Percentiles rank a stretch among this genome's conserved stretches.
phyloP scores from a whole-genome alignment of 2,797 vertebrate genomes.

The Gymnocypris eckloni region DNA sequence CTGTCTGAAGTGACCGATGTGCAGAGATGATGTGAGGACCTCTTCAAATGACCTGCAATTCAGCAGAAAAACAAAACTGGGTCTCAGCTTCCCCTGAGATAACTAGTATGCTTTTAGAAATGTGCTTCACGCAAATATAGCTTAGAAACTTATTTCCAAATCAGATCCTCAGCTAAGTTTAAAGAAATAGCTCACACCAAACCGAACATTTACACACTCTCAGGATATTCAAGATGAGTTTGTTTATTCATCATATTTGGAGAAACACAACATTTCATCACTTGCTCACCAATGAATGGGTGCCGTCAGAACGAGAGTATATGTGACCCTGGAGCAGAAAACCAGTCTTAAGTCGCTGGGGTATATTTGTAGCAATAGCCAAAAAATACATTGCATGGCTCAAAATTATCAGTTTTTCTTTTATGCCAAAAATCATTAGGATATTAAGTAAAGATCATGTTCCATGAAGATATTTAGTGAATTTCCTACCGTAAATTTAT shows the following conservation, averaged over 20 bases:
- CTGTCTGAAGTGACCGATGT: not conserved
- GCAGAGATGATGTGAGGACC: not conserved
- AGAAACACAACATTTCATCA: not conserved
- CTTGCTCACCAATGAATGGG: not conserved
- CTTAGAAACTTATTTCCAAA: not conserved
- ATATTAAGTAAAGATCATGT: too few species aligned
- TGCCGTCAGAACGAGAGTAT: not conserved
- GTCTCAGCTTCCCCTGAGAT: not conserved
- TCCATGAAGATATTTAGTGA: too few species aligned
- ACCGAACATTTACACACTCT: not conserved
- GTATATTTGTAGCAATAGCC: too few species aligned
- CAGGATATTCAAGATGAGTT: not conserved
- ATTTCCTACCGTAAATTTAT: too few species aligned
- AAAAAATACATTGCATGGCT: too few species aligned
- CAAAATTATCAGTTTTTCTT: too few species aligned
- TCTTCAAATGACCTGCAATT: slow-evolving; percentile 35
- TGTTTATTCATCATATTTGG: not conserved
- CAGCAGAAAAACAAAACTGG: not conserved
- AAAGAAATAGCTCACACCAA: not conserved
- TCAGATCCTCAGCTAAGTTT: not conserved
- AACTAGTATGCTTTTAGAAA: not conserved
- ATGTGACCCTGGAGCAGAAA: too few species aligned
- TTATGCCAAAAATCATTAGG: too few species aligned
- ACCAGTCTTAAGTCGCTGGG: too few species aligned
- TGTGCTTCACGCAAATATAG: not conserved